Conservation (phyloP, 2,113 vertebrate genomes). For the Turnix velox region DNA sequence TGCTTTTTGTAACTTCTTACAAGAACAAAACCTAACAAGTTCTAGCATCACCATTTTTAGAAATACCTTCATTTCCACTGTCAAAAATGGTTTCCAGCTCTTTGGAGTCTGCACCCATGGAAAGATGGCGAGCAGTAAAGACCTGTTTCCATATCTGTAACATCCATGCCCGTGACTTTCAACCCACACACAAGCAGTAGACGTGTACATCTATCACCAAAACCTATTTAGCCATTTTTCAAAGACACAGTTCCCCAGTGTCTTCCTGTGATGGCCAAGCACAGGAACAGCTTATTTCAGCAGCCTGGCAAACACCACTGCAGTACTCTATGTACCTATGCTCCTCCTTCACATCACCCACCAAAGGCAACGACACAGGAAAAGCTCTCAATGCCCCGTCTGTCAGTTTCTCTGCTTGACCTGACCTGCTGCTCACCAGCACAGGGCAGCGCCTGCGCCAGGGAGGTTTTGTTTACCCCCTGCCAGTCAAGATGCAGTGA, state of each 20-base stretch:
- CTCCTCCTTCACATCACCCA: neutral
- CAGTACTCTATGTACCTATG: neutral
- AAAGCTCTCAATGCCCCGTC: neutral
- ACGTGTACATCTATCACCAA: neutral
- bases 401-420: constrained; percentile 22
- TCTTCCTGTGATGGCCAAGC: neutral
- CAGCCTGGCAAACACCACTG: neutral
- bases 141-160: neutral
- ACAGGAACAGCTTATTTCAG: neutral
- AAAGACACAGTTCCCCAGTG: neutral
- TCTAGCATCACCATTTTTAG: neutral
- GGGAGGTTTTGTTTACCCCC: constrained; percentile 24
- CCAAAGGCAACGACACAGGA: neutral
- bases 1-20: neutral
- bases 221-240: neutral
- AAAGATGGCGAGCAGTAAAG: neutral
- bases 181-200: neutral
- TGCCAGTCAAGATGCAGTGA: neutral
- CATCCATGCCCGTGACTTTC: neutral
- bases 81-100: neutral
- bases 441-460: neutral
- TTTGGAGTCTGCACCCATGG: neutral
- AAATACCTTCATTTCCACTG: neutral
- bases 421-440: neutral
- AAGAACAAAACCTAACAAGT: neutral